Conservation (phyloP, 1,140 invertebrate genomes). For the Metopolophium dirhodum region DNA sequence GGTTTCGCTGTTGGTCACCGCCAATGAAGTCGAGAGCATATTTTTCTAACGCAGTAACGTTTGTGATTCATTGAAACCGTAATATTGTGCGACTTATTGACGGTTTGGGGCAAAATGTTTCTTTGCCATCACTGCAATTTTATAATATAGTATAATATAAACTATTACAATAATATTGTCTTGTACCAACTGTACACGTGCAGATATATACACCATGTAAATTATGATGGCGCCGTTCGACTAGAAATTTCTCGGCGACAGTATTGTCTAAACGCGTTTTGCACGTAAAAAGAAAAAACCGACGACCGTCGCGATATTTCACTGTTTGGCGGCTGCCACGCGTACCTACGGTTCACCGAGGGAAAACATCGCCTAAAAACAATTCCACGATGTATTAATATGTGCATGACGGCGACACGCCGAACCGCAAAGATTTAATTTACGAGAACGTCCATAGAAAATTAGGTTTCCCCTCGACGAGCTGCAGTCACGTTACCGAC, state of each 20-base stretch:
- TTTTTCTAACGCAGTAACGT: not conserved
- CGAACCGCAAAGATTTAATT: not conserved
- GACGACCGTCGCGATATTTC: not conserved
- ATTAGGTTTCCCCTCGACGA: not conserved
- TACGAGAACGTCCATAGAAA: not conserved
- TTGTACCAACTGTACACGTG: too few relatives aligned
- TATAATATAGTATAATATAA: not conserved
- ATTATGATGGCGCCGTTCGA: not conserved
- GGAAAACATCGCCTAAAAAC: not conserved
- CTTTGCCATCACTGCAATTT: too few relatives aligned
- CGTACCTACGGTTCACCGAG: not conserved
- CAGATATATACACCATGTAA: not conserved
- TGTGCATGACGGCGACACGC: not conserved
- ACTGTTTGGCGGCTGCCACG: not conserved
- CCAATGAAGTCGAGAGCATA: not conserved
- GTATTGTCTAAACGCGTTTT: not conserved
- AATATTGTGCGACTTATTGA: not conserved
- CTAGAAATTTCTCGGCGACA: not conserved
- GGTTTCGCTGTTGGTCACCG: not conserved
- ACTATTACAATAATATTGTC: too few relatives aligned
- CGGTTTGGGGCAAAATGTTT: not conserved
- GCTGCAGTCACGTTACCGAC: too few relatives aligned
- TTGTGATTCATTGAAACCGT: not conserved
- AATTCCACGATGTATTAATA: not conserved
- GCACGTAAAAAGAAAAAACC: not conserved